Conservation (phyloP, 2,888 invertebrate species). For the Ochropacha duplaris region DNA sequence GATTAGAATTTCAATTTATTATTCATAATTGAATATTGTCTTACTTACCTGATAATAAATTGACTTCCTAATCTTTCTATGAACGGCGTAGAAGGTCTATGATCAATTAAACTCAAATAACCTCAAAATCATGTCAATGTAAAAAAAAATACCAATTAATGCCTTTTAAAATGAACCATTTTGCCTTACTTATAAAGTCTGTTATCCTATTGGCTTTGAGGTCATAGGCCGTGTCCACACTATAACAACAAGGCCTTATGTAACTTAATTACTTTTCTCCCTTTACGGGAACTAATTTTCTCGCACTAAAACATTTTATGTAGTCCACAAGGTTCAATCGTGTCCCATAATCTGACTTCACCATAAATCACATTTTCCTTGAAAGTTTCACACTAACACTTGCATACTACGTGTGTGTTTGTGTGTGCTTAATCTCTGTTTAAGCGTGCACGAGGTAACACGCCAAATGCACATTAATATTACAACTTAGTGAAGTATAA, state of each 20-base stretch:
- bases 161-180: no score
- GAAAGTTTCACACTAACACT: slow-evolving; percentile 36
- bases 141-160: no score
- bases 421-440: slow-evolving; percentile 68
- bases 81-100: not conserved
- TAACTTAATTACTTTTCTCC: not conserved
- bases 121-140: no score
- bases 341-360: slow-evolving; percentile 33
- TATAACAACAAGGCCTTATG: no score
- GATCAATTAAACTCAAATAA: no score
- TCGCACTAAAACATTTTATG: not conserved
- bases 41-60: not conserved
- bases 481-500: slow-evolving; percentile 57
- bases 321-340: slow-evolving; percentile 19
- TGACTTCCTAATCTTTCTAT: not conserved
- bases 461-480: slow-evolving; percentile 78
- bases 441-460: slow-evolving; percentile 56
- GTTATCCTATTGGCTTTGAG: no score
- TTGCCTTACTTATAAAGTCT: no score
- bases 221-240: no score
- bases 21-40: slow-evolving; percentile 19
- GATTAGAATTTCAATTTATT: slow-evolving; percentile 28
- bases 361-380: slow-evolving; percentile 45
- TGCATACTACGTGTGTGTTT: slow-evolving; percentile 53
- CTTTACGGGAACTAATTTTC: not conserved